phyloP scores from a whole-genome alignment of 2,113 vertebrate genomes.

The Syrrhaptes paradoxus region DNA sequence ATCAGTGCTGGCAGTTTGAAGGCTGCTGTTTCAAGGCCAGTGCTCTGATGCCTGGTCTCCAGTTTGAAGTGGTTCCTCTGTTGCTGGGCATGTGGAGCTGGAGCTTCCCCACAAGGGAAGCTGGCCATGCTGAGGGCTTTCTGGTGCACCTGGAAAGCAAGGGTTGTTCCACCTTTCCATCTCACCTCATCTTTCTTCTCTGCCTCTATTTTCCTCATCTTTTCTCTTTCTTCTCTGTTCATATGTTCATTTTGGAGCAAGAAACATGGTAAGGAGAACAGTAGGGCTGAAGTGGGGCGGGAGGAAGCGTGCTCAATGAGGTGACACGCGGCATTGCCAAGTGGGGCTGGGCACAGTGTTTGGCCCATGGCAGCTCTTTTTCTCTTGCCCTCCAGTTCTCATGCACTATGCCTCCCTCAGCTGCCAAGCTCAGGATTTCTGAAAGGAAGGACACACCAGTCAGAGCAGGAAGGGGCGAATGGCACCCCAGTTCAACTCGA shows the following conservation, averaged over 20 bases:
- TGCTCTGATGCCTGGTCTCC: not conserved
- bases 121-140: not conserved
- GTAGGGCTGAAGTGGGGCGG: not conserved
- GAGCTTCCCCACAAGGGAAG: not conserved
- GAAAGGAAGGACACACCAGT: not conserved
- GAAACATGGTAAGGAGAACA: not conserved
- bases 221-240: not conserved
- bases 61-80: not conserved
- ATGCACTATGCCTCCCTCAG: accelerated
- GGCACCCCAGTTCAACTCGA: not conserved
- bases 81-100: too few species aligned
- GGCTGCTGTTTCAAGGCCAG: not conserved
- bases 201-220: not conserved
- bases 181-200: not conserved
- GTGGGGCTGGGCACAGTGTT: not conserved
- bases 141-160: not conserved
- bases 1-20: not conserved
- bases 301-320: not conserved
- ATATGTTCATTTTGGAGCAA: not conserved
- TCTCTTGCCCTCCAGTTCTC: not conserved
- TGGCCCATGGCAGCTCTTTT: not conserved
- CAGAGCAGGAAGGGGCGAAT: not conserved
- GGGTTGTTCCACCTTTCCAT: not conserved
- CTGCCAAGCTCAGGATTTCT: not conserved
- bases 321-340: not conserved